phyloP scores from a whole-genome alignment of 2,797 vertebrate genomes.

The Fundulus diaphanus region DNA sequence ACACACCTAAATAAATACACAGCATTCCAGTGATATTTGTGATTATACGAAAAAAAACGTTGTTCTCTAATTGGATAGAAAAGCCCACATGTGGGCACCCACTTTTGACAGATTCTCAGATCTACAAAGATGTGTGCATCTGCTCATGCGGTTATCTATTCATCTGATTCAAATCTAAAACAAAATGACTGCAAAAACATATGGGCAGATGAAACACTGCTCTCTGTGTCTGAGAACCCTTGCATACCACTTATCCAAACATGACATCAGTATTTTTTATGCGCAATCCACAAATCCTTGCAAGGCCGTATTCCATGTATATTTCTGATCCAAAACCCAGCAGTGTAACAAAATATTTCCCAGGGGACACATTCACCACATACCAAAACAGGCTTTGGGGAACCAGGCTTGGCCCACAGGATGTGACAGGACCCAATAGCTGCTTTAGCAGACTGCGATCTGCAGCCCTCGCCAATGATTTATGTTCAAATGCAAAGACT shows the following conservation, averaged over 20 bases:
- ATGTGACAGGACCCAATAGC: slow-evolving; percentile 54
- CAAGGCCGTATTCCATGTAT: slow-evolving; percentile 17
- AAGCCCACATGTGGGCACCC: not conserved
- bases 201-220: not conserved
- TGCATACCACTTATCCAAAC: slow-evolving; percentile 21
- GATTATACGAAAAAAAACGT: not conserved
- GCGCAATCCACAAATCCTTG: slow-evolving; percentile 21
- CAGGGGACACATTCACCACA: slow-evolving; percentile 49
- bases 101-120: not conserved
- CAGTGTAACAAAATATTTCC: slow-evolving; percentile 67
- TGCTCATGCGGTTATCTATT: not conserved
- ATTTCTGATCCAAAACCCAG: slow-evolving; percentile 64
- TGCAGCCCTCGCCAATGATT: slow-evolving; percentile 18
- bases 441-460: slow-evolving; percentile 21
- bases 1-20: slow-evolving; percentile 2
- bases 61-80: not conserved
- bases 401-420: slow-evolving; percentile 35
- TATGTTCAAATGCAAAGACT: slow-evolving; percentile 27
- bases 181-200: not conserved
- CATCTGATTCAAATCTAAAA: not conserved
- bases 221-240: slow-evolving; percentile 4
- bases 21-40: not conserved
- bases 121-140: not conserved
- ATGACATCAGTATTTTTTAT: slow-evolving; percentile 30
- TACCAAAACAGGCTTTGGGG: slow-evolving; percentile 52